phyloP scores from a whole-genome alignment of 2,797 vertebrate species.

The Oceanodroma leucorhoa region DNA sequence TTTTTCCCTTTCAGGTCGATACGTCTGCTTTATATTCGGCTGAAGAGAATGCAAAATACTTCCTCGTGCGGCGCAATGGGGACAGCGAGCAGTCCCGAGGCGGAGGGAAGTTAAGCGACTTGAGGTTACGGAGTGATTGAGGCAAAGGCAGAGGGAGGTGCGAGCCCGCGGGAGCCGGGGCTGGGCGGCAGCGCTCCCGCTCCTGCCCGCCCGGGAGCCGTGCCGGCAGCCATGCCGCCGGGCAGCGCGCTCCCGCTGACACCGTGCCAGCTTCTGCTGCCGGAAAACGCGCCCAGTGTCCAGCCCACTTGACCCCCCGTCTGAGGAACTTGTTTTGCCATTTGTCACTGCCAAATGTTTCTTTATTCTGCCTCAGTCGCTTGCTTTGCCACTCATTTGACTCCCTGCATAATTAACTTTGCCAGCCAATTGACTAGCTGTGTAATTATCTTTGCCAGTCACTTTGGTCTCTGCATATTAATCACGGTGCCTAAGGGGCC shows the following conservation, averaged over 20 bases:
- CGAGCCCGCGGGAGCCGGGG: background rate
- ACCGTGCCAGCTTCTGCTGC: background rate
- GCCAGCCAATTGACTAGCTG: slow-evolving; percentile 60
- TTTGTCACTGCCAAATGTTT: slow-evolving; percentile 60
- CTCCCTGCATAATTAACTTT: slow-evolving; percentile 54
- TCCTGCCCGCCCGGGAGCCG: background rate
- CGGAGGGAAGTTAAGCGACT: background rate
- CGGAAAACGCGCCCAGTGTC: background rate
- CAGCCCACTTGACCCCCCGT: slow-evolving; percentile 1
- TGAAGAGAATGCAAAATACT: background rate
- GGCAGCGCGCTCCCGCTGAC: background rate
- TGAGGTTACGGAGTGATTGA: rapidly evolving
- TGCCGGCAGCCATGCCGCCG: background rate
- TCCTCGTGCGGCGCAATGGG: background rate
- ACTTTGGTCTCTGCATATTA: slow-evolving; percentile 31
- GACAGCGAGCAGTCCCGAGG: background rate
- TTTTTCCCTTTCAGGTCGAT: background rate
- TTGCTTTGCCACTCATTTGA: slow-evolving; percentile 46
- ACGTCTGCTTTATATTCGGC: background rate
- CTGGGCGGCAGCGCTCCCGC: background rate
- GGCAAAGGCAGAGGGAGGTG: background rate
- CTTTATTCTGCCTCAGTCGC: slow-evolving; percentile 39
- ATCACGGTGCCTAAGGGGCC: background rate
- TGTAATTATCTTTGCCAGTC: slow-evolving; percentile 54
- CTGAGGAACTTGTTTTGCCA: slow-evolving; percentile 37